Conservation (phyloP, 2,113 vertebrate species). For the Dipodomys spectabilis region DNA sequence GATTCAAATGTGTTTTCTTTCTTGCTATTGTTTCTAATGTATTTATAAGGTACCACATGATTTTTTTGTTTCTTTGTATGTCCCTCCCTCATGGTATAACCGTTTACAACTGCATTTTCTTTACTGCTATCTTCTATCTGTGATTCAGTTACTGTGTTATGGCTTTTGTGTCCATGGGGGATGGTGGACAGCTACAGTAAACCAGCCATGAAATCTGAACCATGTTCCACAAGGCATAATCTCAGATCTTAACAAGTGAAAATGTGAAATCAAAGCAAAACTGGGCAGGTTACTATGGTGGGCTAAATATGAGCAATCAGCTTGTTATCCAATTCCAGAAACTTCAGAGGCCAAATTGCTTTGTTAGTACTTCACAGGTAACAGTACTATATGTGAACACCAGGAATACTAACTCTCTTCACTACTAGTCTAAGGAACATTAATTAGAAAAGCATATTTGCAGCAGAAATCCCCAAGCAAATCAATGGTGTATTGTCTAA, state of each 20-base stretch:
- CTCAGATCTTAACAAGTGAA: background rate
- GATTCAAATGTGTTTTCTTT: too few species aligned
- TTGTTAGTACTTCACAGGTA: constrained; percentile 34
- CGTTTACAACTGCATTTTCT: background rate
- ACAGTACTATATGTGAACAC: constrained; percentile 12
- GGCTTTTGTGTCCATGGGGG: background rate
- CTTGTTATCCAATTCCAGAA: background rate
- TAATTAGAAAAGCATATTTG: constrained; percentile 62
- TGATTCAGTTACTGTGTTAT: background rate
- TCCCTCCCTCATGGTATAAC: too few species aligned
- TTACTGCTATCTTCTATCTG: background rate
- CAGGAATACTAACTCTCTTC: constrained; percentile 27
- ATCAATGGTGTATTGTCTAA: constrained; percentile 54
- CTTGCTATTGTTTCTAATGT: too few species aligned
- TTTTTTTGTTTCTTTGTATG: too few species aligned
- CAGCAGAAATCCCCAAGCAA: constrained; percentile 53
- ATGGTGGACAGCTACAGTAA: background rate
- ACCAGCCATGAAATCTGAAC: background rate
- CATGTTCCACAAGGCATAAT: background rate
- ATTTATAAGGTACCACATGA: too few species aligned
- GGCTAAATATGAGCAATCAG: background rate
- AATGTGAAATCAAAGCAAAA: background rate
- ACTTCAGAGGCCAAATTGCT: background rate
- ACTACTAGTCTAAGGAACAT: constrained; percentile 57
- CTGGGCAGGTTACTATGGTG: background rate